phyloP scores from a whole-genome alignment of 2,113 vertebrate species.

The Charina bottae region DNA sequence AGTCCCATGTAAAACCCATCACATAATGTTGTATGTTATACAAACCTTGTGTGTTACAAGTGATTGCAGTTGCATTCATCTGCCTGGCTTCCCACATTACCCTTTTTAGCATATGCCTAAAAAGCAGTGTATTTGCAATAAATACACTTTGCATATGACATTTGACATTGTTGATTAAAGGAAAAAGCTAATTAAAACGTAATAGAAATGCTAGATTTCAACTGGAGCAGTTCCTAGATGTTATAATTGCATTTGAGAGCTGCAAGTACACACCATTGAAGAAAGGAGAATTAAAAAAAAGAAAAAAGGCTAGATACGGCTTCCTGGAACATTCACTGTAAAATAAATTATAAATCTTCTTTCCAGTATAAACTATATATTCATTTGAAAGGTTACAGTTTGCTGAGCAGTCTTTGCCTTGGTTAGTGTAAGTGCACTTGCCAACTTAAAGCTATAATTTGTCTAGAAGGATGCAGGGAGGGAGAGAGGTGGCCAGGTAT shows the following conservation, averaged over 20 bases:
- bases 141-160: conserved; percentile 75
- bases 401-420: conserved; percentile 53
- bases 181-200: conserved; percentile 70
- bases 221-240: conserved; percentile 49
- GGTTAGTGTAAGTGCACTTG: conserved; percentile 48
- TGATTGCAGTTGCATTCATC: neutral
- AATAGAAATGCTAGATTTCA: conserved; percentile 67
- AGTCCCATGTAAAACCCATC: neutral
- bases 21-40: conserved; percentile 21
- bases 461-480: conserved; percentile 46
- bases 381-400: conserved; percentile 48
- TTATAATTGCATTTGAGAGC: conserved; percentile 59
- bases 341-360: conserved; percentile 61
- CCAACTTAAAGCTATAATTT: conserved; percentile 61
- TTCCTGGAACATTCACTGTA: conserved; percentile 48
- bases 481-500: conserved; percentile 70
- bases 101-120: conserved; percentile 44
- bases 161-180: conserved; percentile 74
- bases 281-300: neutral
- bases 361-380: conserved; percentile 37
- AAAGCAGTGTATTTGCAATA: conserved; percentile 64
- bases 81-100: conserved; percentile 42
- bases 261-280: conserved; percentile 23
- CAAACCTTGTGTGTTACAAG: conserved; percentile 31
- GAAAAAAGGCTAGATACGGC: neutral